Evolutionary conservation across 2,888 invertebrate species (phyloP).

Genomic region (Margaritifera margaritifera): DNA sequence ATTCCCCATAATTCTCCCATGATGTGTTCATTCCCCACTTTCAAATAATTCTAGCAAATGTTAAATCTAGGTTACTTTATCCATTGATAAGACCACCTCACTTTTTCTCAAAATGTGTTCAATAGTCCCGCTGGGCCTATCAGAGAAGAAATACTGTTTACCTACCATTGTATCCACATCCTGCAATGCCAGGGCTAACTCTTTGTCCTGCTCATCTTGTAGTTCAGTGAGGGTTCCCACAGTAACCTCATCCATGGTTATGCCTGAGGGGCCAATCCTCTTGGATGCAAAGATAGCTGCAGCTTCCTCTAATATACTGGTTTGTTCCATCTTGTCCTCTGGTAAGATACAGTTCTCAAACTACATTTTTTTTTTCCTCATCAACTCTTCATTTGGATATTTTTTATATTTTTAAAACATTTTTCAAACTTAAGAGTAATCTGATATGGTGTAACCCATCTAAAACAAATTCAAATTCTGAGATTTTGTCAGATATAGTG

Average conservation of each 20-base stretch:
- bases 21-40: too few relatives aligned
- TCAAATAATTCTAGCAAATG: too few relatives aligned
- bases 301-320: constrained; percentile 64
- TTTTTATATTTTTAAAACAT: too few relatives aligned
- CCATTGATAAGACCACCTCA: background rate
- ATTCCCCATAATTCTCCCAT: too few relatives aligned
- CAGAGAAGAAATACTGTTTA: constrained; percentile 1
- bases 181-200: constrained; percentile 50
- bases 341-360: constrained; percentile 5
- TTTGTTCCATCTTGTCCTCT: constrained; percentile 62
- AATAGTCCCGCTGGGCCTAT: background rate
- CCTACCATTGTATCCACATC: constrained; percentile 46
- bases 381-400: background rate
- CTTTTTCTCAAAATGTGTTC: background rate
- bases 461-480: too few relatives aligned
- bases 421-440: background rate
- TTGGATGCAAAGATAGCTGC: constrained; percentile 62
- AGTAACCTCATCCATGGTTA: constrained; percentile 45
- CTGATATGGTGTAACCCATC: too few relatives aligned
- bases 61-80: too few relatives aligned
- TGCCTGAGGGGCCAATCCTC: constrained; percentile 19
- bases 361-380: background rate
- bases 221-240: constrained; percentile 53
- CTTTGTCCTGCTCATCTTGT: constrained; percentile 62
- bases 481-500: too few relatives aligned